Percentiles rank a stretch among this genome's conserved stretches.
These are phyloP conservation scores for Alca torda DNA, from an alignment of 2,797 vertebrate genomes.

Conservation along the genomic window DNA sequence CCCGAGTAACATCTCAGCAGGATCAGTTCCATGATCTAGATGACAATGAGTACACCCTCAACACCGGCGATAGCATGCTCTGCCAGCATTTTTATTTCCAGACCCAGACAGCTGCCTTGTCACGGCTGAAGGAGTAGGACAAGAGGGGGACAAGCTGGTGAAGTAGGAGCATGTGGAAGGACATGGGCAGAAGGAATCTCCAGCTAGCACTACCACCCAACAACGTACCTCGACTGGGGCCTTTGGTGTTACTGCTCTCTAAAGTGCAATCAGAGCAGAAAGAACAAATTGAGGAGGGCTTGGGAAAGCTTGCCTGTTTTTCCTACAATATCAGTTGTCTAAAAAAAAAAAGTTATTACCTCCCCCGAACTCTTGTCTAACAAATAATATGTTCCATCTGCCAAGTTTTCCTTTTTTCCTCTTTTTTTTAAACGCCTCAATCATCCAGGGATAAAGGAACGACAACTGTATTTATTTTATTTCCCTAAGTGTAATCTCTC, in stretches of 20 bases:
- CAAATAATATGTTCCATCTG: neutral
- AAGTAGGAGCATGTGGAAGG: neutral
- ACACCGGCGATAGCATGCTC: accelerated
- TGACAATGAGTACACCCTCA: accelerated
- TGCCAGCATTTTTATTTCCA: neutral
- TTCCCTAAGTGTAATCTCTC: constrained; percentile 69
- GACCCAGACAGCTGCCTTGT: neutral
- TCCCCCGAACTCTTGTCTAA: neutral
- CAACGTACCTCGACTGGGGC: accelerated
- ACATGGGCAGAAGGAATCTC: neutral
- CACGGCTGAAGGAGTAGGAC: neutral
- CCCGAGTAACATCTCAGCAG: neutral
- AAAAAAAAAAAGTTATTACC: neutral
- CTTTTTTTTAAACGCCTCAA: neutral
- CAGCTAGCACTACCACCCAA: neutral
- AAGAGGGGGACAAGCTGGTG: neutral
- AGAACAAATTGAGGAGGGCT: neutral
- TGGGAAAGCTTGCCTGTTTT: neutral
- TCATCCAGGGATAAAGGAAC: constrained; percentile 35
- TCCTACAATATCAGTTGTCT: neutral
- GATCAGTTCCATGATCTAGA: neutral
- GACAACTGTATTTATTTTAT: constrained; percentile 69
- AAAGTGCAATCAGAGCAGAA: neutral
- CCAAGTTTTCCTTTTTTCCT: neutral
- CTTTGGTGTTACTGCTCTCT: neutral